These are phyloP conservation scores for Barypeithes pellucidus DNA, from an alignment of 2,888 invertebrate genomes.

Conservation along the genomic window DNA sequence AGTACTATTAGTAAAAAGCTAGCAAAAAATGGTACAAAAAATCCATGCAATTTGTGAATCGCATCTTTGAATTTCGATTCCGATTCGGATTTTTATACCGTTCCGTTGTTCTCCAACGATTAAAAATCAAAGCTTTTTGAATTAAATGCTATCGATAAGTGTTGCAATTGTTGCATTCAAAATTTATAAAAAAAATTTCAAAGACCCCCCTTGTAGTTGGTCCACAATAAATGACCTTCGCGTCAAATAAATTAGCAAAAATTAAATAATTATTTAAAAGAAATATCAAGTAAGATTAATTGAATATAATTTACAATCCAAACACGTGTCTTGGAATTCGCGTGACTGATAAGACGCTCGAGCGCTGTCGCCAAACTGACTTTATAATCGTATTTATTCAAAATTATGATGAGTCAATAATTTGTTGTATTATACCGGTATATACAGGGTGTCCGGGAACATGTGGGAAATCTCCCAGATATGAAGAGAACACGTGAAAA, in stretches of 20 bases:
- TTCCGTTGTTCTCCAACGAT: too few species aligned
- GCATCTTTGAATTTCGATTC: too few species aligned
- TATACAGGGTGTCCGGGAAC: too few species aligned
- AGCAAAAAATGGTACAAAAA: neutral
- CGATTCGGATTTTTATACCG: too few species aligned
- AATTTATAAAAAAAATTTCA: too few species aligned
- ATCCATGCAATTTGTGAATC: conserved; percentile 9
- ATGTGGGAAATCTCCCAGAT: too few species aligned
- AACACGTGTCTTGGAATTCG: neutral
- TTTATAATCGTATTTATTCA: neutral
- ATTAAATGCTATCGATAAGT: too few species aligned
- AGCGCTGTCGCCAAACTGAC: neutral
- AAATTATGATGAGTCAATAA: neutral
- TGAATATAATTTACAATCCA: neutral
- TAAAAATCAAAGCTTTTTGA: too few species aligned
- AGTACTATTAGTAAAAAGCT: conserved; percentile 14
- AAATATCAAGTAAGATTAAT: neutral
- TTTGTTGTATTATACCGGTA: too few species aligned
- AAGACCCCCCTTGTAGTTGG: too few species aligned
- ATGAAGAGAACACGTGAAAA: too few species aligned
- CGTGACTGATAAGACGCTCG: neutral
- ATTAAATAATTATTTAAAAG: neutral
- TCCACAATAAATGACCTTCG: neutral
- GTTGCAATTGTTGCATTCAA: too few species aligned
- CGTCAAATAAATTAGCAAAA: neutral